A percentile compares a stretch with the other conserved stretches of the same genome.
phyloP scores from a whole-genome alignment of 2,113 vertebrate genomes.

The Drymodes brunneopygia region DNA sequence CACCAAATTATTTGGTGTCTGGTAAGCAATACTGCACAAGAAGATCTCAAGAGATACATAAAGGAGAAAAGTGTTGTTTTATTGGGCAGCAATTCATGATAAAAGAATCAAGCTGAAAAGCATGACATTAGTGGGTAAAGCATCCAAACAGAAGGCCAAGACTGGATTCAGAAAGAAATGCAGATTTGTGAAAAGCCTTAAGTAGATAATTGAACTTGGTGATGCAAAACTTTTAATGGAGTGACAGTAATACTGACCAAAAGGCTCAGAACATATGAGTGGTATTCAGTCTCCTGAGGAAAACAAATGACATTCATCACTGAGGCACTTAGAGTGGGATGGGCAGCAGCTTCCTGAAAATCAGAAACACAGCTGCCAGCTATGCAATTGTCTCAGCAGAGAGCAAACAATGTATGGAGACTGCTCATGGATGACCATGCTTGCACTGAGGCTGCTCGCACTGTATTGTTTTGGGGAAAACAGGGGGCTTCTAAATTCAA shows the following conservation, averaged over 20 bases:
- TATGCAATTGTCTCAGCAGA: not conserved
- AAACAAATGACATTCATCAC: not conserved
- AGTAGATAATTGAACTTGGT: constrained; percentile 1
- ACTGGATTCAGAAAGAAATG: not conserved
- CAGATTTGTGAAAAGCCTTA: not conserved
- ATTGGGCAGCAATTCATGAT: not conserved
- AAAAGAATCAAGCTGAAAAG: not conserved
- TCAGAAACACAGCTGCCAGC: not conserved
- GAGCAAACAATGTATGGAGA: not conserved
- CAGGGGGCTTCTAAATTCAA: not conserved
- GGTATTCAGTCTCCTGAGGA: not conserved
- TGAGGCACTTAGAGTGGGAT: not conserved
- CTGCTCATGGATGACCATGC: not conserved
- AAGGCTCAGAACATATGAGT: not conserved
- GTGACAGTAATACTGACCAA: not conserved
- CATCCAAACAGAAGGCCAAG: not conserved
- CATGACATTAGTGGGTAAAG: not conserved
- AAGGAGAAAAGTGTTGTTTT: not conserved
- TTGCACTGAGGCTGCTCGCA: not conserved
- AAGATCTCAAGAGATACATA: not conserved
- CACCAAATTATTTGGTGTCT: not conserved
- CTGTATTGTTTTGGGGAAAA: not conserved
- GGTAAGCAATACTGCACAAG: not conserved
- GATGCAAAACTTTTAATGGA: not conserved
- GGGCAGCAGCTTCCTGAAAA: not conserved